Base-by-base conservation (phyloP, 1,140 invertebrate genomes). In the Grapholita molesta region DNA sequence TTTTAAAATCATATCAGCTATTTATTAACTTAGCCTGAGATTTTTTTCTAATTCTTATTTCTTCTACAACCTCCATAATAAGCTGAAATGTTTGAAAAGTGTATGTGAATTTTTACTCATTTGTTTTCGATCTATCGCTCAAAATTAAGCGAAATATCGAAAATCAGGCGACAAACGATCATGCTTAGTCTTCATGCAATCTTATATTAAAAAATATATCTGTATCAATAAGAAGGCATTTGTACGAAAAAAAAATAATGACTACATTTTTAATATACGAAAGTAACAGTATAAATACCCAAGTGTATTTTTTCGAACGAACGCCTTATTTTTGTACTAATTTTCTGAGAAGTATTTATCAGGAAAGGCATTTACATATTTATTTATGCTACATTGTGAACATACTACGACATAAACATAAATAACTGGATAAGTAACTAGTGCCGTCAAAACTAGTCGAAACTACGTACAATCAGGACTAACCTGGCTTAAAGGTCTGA, bases 401-500 rank as follows among this genome's bases (percentile, higher is more conserved):
- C 35, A 4, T n/a, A 35, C 33, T 35, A 38, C n/a, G n/a, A 15
- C 35, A 38, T 38, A 38, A 38, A 38, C 35, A 38, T 38, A 48
- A 18, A 42, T 18, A 48, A 48, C 42, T 21, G 5, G 21, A 18
- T 9, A 48, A 48, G 7, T 42, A 42, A 4, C 12, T 42, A 38
- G n/a, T 38, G n/a, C 15, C 8, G 1, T n/a, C 23, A 24, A 11
- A 55, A 28, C 25, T 55, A 55, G 23, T 55, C 30, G 55, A 30
- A 68, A 65, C 24, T 33, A 61, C 28, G 21, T 66, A 52, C 68
- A 81, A 73, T 90, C 82, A 84, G 83, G 82, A 92, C 92, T 92
- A 84, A 98, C 97, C 95, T 97, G 96, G 91, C 96, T 97, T 11
- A 97, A 90, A 18, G 97, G 97, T 78, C 97, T 94, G 75, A 99